These are phyloP conservation scores for Lasioglossum zephyrum DNA, from an alignment of 2,888 invertebrate genomes.

Conservation along the genomic window DNA sequence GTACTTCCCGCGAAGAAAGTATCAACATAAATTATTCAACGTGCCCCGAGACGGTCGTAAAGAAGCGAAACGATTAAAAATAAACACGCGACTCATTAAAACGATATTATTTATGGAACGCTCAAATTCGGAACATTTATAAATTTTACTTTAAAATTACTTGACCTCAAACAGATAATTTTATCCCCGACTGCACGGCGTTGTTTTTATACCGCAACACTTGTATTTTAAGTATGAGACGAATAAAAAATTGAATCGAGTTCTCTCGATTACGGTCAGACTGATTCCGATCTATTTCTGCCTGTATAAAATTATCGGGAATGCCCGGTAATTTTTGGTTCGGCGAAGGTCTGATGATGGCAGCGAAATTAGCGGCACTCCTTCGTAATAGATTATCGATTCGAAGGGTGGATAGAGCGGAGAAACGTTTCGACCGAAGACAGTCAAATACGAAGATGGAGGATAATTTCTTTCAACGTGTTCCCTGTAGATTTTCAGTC, in stretches of 20 bases:
- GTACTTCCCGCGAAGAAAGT: neutral
- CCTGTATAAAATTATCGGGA: neutral
- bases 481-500: neutral
- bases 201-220: neutral
- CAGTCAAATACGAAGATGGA: neutral
- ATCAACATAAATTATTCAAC: too few species aligned
- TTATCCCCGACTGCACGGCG: neutral
- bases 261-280: neutral
- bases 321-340: constrained; percentile 8
- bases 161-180: neutral
- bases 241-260: neutral
- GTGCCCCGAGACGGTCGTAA: too few species aligned
- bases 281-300: constrained; percentile 13
- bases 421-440: neutral
- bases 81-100: neutral
- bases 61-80: neutral
- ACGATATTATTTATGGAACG: neutral
- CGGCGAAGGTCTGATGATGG: constrained; percentile 1
- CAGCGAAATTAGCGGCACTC: constrained; percentile 19
- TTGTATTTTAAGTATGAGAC: neutral
- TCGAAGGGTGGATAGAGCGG: neutral
- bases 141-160: neutral
- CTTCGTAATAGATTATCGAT: constrained; percentile 44
- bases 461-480: neutral
- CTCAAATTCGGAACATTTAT: neutral